A percentile compares a stretch with the other conserved stretches of the same genome.
Evolutionary conservation across 1,140 invertebrate genomes (phyloP).

Genomic region (Zaprionus ornatus): DNA sequence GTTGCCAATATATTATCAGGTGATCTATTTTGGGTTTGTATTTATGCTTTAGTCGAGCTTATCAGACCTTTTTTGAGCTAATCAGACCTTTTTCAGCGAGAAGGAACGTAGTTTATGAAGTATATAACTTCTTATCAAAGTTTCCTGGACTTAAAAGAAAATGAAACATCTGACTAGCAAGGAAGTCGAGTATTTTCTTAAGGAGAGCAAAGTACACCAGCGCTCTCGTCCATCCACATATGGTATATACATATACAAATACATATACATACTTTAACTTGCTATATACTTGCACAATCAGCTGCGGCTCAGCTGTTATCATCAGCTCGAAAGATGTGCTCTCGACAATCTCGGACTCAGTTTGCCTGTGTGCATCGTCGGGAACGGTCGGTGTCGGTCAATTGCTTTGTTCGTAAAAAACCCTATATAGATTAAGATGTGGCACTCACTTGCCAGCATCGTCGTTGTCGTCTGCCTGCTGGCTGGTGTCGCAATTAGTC

Average conservation of each 20-base stretch:
- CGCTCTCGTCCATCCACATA: neutral
- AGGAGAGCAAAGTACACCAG: slow-evolving; percentile 36
- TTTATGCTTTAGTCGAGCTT: neutral
- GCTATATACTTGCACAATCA: slow-evolving; percentile 8
- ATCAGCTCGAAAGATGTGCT: slow-evolving; percentile 28
- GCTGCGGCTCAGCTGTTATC: slow-evolving; percentile 23
- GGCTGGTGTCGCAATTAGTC: slow-evolving; percentile 61
- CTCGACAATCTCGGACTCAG: slow-evolving; percentile 42
- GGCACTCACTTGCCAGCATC: slow-evolving; percentile 60
- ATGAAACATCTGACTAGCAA: neutral
- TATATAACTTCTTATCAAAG: neutral
- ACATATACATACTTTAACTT: slow-evolving; percentile 1
- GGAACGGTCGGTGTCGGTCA: slow-evolving; percentile 35
- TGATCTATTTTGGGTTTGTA: neutral
- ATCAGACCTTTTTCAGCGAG: neutral
- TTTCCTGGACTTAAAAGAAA: neutral
- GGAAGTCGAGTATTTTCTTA: neutral
- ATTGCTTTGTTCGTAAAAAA: slow-evolving; percentile 31
- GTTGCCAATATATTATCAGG: slow-evolving; percentile 18
- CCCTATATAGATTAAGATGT: slow-evolving; percentile 47
- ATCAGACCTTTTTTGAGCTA: neutral
- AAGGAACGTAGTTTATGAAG: neutral
- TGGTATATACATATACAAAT: neutral
- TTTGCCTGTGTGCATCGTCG: slow-evolving; percentile 48
- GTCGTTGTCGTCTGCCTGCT: slow-evolving; percentile 46